Percentiles rank a stretch among this genome's conserved stretches.
These are phyloP conservation scores for Calcarius lapponicus DNA, from an alignment of 2,797 vertebrate species.

Conservation along the genomic window DNA sequence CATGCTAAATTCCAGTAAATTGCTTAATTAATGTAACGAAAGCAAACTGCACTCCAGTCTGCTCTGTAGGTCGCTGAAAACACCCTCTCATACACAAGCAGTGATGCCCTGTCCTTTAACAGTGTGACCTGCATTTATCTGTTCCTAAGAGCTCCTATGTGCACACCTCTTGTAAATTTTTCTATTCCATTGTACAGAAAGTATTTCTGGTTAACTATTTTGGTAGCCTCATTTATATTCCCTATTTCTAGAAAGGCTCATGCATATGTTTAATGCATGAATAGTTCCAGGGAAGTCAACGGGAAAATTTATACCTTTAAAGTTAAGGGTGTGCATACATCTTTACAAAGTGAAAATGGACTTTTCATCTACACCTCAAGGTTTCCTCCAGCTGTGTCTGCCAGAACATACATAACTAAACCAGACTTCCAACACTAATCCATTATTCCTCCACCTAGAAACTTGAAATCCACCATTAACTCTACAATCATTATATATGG, in stretches of 20 bases:
- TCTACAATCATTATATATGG: neutral
- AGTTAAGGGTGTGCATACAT: conserved; percentile 12
- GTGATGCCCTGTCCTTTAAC: neutral
- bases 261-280: conserved; percentile 47
- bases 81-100: neutral
- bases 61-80: conserved; percentile 16
- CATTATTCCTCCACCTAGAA: neutral
- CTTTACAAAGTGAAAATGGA: conserved; percentile 32
- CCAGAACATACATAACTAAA: neutral
- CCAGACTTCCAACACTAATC: neutral
- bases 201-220: conserved; percentile 52
- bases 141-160: neutral
- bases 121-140: neutral
- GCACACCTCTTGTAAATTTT: neutral
- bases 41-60: conserved; percentile 24
- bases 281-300: conserved; percentile 10
- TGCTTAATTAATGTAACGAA: conserved; percentile 20
- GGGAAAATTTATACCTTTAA: conserved; percentile 20
- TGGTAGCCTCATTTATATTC: conserved; percentile 51
- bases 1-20: conserved; percentile 45
- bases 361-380: conserved; percentile 1
- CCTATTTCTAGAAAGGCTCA: conserved; percentile 35
- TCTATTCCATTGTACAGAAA: conserved; percentile 16
- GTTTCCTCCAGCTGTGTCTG: conserved; percentile 11
- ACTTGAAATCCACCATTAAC: neutral